Evolutionary conservation across 2,888 invertebrate genomes (phyloP), one percentile per base, ranked within the genome.

Genomic region (Criorhina ranunculi): DNA sequence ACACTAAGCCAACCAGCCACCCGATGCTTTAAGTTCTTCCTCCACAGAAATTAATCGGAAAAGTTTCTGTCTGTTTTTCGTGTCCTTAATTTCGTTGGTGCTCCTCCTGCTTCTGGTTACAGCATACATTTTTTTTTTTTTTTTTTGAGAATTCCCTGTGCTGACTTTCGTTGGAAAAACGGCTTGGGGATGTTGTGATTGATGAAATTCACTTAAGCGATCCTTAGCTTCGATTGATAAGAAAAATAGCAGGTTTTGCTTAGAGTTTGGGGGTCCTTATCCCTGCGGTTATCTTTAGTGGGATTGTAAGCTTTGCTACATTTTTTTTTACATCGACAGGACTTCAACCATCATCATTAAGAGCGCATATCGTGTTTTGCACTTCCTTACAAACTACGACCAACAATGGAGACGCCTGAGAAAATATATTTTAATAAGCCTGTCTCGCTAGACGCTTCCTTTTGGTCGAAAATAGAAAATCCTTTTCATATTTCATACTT

Each of bases 171-270:
- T 15, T 9, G 15, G 42, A 42, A 42, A 66, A 75, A 75, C 46
- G 44, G 44, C 64, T 24, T 40, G 33, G 19, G 37, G 51, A 72
- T 66, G 76, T 49, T 29, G 40, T 78, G 82, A 83, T 83, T 83
- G 83, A 83, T 83, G 79, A 79, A 79, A 83, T 79, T 79, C 83
- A 83, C 73, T 83, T 83, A 79, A 69, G 62, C 37, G 73, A 83
- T 79, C 67, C 73, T 79, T 73, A 79, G 73, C 67, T 55, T 44
- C 83, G 66, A 69, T 67, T 83, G 62, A 82, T 82, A 81, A 78
- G 77, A 70, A 49, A 69, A 76, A 70, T 70, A 35, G 37, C 57
- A 49, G 49, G 62, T 75, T 75, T 70, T 35, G 33, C 72, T 64
- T n/a, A 24, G 17, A 29, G 44, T 19, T 57, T 33, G 37, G 66